Conservation (phyloP, 2,888 invertebrate genomes). For the Dermolepida albohirtum region DNA sequence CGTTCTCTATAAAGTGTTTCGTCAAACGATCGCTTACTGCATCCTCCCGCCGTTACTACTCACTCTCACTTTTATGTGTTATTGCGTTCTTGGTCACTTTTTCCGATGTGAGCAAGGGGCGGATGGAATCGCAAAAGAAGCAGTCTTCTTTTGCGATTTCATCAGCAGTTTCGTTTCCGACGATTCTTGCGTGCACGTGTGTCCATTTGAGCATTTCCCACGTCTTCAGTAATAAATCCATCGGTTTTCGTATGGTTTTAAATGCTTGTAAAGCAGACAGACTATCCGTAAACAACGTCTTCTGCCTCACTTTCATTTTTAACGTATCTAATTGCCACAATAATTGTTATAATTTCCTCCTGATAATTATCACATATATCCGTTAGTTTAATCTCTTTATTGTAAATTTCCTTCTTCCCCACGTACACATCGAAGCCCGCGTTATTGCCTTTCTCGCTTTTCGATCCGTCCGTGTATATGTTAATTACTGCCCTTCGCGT, state of each 20-base stretch:
- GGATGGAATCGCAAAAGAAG: neutral
- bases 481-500: neutral
- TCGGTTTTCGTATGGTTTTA: neutral
- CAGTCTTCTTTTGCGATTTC: constrained; percentile 8
- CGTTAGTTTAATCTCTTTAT: neutral
- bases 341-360: neutral
- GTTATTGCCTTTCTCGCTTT: neutral
- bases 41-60: constrained; percentile 6
- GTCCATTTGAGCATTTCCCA: constrained; percentile 2
- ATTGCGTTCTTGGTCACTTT: neutral
- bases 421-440: constrained; percentile 2
- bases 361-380: neutral
- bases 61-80: neutral
- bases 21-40: constrained; percentile 2
- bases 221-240: neutral
- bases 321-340: neutral
- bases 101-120: neutral
- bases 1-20: constrained; percentile 1
- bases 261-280: neutral
- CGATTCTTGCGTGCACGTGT: neutral
- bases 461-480: constrained; percentile 7
- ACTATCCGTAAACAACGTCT: neutral
- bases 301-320: neutral
- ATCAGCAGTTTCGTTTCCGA: constrained; percentile 8
- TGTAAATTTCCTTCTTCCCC: neutral